Evolutionary conservation across 1,140 invertebrate species (phyloP).

Genomic region (Papilio dardanus): DNA sequence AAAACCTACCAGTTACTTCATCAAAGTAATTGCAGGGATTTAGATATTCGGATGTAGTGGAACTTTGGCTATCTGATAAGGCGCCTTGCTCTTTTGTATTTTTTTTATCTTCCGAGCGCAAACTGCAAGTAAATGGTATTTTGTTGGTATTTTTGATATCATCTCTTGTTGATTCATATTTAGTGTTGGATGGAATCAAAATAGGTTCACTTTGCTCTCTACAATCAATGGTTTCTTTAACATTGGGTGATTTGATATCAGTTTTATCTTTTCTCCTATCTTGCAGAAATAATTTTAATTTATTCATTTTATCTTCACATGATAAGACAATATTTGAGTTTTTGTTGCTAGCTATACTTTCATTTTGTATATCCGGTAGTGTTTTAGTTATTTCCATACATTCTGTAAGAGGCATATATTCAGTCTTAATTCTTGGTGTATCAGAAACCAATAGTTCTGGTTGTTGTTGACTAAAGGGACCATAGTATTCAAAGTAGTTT

Average conservation of each 20-base stretch:
- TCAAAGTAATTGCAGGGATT: conserved; percentile 59
- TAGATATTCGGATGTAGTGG: conserved; percentile 39
- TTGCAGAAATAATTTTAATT: conserved; percentile 62
- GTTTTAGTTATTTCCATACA: conserved; percentile 48
- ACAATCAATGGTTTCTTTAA: conserved; percentile 25
- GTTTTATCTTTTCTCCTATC: conserved; percentile 47
- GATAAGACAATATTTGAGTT: conserved; percentile 56
- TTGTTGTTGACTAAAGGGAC: conserved; percentile 51
- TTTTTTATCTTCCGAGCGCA: conserved; percentile 21
- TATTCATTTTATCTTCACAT: conserved; percentile 69
- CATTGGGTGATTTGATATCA: conserved; percentile 21
- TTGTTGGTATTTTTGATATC: background rate
- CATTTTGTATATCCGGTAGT: conserved; percentile 41
- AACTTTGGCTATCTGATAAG: conserved; percentile 42
- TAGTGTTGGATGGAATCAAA: conserved; percentile 27
- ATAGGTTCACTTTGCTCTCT: conserved; percentile 43
- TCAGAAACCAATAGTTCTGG: conserved; percentile 49
- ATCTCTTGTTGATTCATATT: background rate
- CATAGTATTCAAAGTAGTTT: conserved; percentile 55
- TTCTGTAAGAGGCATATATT: conserved; percentile 45
- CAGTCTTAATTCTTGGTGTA: conserved; percentile 53
- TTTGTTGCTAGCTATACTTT: conserved; percentile 27
- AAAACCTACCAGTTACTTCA: conserved; percentile 68
- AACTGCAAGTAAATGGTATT: background rate
- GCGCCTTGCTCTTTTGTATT: conserved; percentile 40